phyloP scores from a whole-genome alignment of 2,888 invertebrate genomes.

The Drymonia ruficornis region DNA sequence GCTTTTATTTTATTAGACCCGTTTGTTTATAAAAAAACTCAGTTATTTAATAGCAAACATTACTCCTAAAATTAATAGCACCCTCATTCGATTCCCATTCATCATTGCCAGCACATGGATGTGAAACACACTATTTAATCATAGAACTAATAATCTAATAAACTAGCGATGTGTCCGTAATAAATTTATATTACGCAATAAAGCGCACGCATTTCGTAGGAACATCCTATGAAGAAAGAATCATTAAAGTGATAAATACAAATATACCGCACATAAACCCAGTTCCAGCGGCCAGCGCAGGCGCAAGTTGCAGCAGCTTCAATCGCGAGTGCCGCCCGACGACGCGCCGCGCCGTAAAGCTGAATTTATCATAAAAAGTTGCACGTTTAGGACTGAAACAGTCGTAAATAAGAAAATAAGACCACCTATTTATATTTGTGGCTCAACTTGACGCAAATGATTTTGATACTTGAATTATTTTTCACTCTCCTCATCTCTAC shows the following conservation, averaged over 20 bases:
- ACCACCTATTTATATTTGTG: constrained; percentile 76
- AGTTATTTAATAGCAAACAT: neutral
- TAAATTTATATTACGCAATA: constrained; percentile 39
- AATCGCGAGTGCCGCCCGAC: constrained; percentile 53
- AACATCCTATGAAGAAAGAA: constrained; percentile 50
- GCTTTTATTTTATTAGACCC: neutral
- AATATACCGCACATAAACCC: constrained; percentile 66
- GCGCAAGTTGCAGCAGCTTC: constrained; percentile 50
- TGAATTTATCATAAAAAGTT: constrained; percentile 80
- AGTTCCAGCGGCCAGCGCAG: constrained; percentile 47
- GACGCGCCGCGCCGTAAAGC: constrained; percentile 64
- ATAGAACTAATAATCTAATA: constrained; percentile 5
- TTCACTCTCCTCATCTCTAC: neutral
- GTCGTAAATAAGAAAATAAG: constrained; percentile 79
- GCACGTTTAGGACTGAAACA: constrained; percentile 76
- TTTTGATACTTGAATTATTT: constrained; percentile 50
- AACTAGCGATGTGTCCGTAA: constrained; percentile 22
- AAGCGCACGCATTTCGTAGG: constrained; percentile 40
- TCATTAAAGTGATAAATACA: constrained; percentile 54
- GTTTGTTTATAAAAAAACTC: neutral
- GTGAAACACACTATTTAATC: constrained; percentile 5
- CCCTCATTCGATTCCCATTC: neutral
- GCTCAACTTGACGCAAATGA: constrained; percentile 31
- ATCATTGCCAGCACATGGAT: constrained; percentile 3
- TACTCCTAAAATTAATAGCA: neutral